Conservation (phyloP, 2,797 vertebrate genomes). For the Botia almorhae region DNA sequence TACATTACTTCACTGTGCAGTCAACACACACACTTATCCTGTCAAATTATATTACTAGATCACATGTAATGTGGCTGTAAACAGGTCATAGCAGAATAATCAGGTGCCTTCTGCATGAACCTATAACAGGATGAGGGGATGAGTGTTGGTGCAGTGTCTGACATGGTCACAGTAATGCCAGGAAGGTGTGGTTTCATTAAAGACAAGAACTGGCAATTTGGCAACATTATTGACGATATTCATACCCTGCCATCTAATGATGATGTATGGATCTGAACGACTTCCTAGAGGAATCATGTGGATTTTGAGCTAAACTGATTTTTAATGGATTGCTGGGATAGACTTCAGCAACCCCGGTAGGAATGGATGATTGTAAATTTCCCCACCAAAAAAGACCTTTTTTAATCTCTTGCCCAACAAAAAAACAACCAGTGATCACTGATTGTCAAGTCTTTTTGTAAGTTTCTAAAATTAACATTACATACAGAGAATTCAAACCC, state of each 20-base stretch:
- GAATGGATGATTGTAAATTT: no score
- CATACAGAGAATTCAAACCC: no score
- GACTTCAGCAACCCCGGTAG: no score
- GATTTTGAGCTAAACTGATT: no score
- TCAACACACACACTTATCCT: constrained; percentile 5
- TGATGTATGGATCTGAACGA: background rate
- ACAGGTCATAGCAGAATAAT: background rate
- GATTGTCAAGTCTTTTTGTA: no score
- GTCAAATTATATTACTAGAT: constrained; percentile 13
- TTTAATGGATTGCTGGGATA: no score
- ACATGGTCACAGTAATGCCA: constrained; percentile 6
- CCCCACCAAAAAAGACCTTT: no score
- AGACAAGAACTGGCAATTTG: constrained; percentile 23
- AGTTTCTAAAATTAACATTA: no score
- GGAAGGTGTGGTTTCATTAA: background rate
- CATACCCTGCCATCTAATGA: background rate
- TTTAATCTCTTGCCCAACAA: no score
- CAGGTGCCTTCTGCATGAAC: constrained; percentile 9
- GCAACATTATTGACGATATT: constrained; percentile 8
- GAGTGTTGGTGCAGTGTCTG: no score
- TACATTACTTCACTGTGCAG: background rate
- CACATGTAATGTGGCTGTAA: constrained; percentile 4
- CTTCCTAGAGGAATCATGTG: background rate
- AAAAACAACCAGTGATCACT: no score
- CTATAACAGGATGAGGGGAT: constrained; percentile 23